Percentiles rank a stretch among this genome's conserved stretches.
Conservation (phyloP, 1,140 invertebrate genomes). For the Magallana ariakensis region DNA sequence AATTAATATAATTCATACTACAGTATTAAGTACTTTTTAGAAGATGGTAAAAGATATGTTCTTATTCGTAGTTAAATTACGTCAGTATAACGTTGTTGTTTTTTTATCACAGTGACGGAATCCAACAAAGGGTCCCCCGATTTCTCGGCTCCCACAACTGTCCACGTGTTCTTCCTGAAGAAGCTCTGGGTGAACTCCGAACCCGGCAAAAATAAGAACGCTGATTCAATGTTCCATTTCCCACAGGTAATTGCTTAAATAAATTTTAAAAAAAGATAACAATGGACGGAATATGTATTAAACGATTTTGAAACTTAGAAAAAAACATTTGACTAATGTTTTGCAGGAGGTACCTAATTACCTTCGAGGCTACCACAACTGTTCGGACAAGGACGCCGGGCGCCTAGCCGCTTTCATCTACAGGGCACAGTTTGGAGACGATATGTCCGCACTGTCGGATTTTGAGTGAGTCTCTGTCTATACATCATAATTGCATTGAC, state of each 20-base stretch:
- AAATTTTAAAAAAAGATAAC: too few species aligned
- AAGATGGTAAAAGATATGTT: too few species aligned
- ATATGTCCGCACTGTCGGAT: conserved; percentile 52
- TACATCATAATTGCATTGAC: background rate
- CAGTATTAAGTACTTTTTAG: too few species aligned
- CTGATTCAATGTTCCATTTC: conserved; percentile 73
- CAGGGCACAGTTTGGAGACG: conserved; percentile 64
- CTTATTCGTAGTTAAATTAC: too few species aligned
- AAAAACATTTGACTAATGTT: background rate
- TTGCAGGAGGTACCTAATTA: conserved; percentile 75
- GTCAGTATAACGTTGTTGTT: background rate
- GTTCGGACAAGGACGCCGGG: conserved; percentile 51
- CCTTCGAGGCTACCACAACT: conserved; percentile 72
- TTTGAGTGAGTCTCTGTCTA: conserved; percentile 59
- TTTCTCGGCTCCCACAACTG: background rate
- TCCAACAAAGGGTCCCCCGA: background rate
- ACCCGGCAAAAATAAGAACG: conserved; percentile 65
- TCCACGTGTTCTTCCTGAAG: conserved; percentile 71
- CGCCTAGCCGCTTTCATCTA: conserved; percentile 67
- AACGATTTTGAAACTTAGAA: too few species aligned
- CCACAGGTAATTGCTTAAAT: too few species aligned
- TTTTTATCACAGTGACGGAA: background rate
- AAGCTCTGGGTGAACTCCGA: conserved; percentile 74
- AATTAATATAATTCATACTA: too few species aligned
- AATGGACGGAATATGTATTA: too few species aligned